A percentile compares a stretch with the other conserved stretches of the same genome.
Evolutionary conservation across 92 coral and sea anemone species (phyloP).

Genomic region (Siderastrea radians): DNA sequence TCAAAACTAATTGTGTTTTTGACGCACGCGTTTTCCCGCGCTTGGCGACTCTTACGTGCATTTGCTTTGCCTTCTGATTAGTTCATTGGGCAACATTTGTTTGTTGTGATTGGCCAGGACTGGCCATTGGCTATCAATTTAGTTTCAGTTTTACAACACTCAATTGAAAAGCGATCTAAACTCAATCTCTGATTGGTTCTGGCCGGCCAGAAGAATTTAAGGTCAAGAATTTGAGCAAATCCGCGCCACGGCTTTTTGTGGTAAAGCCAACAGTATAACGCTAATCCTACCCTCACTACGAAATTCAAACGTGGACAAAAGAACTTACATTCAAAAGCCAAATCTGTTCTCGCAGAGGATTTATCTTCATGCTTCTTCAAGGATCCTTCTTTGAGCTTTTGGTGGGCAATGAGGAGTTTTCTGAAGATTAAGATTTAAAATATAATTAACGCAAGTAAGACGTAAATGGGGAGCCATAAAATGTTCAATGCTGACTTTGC

Average conservation of each 20-base stretch:
- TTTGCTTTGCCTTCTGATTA: background rate
- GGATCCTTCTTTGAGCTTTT: conserved; percentile 69
- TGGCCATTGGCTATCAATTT: background rate
- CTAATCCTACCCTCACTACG: too few species aligned
- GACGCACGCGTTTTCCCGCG: background rate
- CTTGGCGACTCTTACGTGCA: background rate
- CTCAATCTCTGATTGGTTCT: too few species aligned
- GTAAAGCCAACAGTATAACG: background rate
- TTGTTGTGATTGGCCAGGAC: background rate
- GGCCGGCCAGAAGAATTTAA: background rate
- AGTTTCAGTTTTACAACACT: background rate
- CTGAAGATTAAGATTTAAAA: conserved; percentile 34
- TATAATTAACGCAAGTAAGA: too few species aligned
- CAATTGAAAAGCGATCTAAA: background rate
- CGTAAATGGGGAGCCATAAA: too few species aligned
- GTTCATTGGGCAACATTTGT: background rate
- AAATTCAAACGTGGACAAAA: background rate
- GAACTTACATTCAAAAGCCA: conserved; percentile 84
- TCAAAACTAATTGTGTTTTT: too few species aligned
- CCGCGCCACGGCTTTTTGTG: too few species aligned
- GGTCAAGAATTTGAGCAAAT: background rate
- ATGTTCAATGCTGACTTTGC: too few species aligned
- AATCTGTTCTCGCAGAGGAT: conserved; percentile 54
- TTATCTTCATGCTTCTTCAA: conserved; percentile 52
- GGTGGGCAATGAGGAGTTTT: conserved; percentile 82